phyloP scores from a whole-genome alignment of 2,797 vertebrate species.

The Leptatherina wallacei region DNA sequence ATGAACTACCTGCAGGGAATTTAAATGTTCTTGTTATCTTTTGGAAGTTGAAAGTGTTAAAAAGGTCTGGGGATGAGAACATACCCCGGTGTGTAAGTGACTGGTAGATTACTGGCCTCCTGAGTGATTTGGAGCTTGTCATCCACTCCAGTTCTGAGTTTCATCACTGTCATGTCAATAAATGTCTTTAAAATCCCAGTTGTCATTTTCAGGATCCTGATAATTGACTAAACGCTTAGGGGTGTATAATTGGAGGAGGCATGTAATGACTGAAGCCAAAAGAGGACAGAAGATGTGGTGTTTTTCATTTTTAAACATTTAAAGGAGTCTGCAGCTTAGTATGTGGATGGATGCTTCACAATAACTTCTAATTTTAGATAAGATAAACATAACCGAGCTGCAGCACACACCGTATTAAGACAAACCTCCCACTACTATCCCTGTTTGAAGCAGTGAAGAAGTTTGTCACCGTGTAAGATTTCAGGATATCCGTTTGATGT shows the following conservation, averaged over 20 bases:
- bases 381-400: conserved; percentile 48
- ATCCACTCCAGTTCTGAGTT: conserved; percentile 4
- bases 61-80: neutral
- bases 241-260: conserved; percentile 3
- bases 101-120: neutral
- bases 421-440: conserved; percentile 2
- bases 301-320: neutral
- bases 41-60: neutral
- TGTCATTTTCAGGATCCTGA: conserved; percentile 20
- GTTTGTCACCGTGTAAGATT: conserved; percentile 33
- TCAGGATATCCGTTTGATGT: conserved; percentile 19
- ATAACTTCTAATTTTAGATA: conserved; percentile 13
- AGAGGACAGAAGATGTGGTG: neutral
- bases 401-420: conserved; percentile 5
- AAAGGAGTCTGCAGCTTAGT: neutral
- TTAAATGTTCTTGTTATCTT: neutral
- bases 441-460: conserved; percentile 15
- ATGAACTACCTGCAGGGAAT: neutral
- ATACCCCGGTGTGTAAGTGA: neutral
- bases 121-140: conserved; percentile 5
- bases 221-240: conserved; percentile 25
- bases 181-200: conserved; percentile 38
- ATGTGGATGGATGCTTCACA: neutral
- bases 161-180: conserved; percentile 46
- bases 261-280: neutral